phyloP scores from a whole-genome alignment of 2,113 vertebrate genomes.

The Saimiri boliviensis region DNA sequence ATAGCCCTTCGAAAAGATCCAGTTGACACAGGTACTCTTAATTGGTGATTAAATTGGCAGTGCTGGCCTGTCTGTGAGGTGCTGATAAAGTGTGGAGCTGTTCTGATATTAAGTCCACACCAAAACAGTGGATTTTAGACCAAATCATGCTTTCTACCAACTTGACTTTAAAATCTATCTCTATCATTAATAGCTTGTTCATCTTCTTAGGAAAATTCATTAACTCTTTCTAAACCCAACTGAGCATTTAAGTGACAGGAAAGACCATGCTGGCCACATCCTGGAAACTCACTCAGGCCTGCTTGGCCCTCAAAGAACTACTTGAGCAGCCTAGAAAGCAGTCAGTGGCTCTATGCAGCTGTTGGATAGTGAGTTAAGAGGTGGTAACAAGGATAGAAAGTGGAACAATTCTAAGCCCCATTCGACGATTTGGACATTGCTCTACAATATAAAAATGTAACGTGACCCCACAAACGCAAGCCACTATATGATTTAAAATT shows the following conservation, averaged over 20 bases:
- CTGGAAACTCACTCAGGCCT: background rate
- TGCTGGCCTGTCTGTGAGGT: background rate
- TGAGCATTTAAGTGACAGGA: background rate
- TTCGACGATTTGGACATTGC: background rate
- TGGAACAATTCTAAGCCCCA: background rate
- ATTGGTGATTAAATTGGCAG: constrained; percentile 2
- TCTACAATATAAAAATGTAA: background rate
- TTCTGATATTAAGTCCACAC: background rate
- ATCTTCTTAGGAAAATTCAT: constrained; percentile 22
- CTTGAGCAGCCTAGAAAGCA: background rate
- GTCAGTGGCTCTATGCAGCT: background rate
- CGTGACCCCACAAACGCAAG: background rate
- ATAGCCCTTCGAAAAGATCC: background rate
- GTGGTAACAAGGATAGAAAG: background rate
- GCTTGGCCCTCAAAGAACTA: background rate
- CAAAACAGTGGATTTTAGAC: background rate
- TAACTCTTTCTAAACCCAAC: background rate
- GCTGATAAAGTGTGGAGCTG: background rate
- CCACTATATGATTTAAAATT: background rate
- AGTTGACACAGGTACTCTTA: constrained; percentile 26
- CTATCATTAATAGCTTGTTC: background rate
- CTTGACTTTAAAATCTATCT: constrained; percentile 17
- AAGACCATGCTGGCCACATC: background rate
- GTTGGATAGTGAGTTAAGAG: background rate
- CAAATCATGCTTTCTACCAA: constrained; percentile 9